Conservation (phyloP, 1,140 invertebrate species). For the Hermetia illucens region DNA sequence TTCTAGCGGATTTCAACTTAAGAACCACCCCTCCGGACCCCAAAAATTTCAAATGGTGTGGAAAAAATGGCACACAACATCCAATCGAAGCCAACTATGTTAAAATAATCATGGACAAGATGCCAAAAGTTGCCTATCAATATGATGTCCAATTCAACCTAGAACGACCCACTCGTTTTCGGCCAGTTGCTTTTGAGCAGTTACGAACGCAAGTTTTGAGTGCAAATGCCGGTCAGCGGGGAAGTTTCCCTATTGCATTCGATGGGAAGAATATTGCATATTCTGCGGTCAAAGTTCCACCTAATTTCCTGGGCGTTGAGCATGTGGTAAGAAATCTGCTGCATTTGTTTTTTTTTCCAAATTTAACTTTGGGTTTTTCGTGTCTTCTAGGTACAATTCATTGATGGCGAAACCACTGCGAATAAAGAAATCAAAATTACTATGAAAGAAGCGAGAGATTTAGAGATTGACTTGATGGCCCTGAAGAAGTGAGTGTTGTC, state of each 20-base stretch:
- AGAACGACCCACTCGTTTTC: conserved; percentile 34
- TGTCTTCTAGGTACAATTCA: conserved; percentile 9
- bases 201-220: conserved; percentile 15
- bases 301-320: conserved; percentile 1
- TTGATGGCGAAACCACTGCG: conserved; percentile 29
- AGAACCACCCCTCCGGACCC: no score
- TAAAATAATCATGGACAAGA: conserved; percentile 30
- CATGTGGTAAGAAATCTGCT: background rate
- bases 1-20: no score
- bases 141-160: conserved; percentile 39
- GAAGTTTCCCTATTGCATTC: conserved; percentile 40
- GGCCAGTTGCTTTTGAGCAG: conserved; percentile 22
- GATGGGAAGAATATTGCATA: conserved; percentile 56
- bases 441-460: conserved; percentile 38
- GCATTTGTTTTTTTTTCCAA: background rate
- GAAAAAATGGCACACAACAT: conserved; percentile 31
- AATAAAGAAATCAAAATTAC: conserved; percentile 38
- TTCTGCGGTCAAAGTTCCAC: background rate
- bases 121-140: conserved; percentile 32
- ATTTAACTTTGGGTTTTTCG: background rate
- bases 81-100: conserved; percentile 42
- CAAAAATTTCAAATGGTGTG: conserved; percentile 12
- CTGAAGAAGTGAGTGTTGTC: conserved; percentile 32
- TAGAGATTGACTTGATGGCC: conserved; percentile 35
- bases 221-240: conserved; percentile 16